Evolutionary conservation across 2,888 invertebrate species (phyloP).

Genomic region (Bombylius major): DNA sequence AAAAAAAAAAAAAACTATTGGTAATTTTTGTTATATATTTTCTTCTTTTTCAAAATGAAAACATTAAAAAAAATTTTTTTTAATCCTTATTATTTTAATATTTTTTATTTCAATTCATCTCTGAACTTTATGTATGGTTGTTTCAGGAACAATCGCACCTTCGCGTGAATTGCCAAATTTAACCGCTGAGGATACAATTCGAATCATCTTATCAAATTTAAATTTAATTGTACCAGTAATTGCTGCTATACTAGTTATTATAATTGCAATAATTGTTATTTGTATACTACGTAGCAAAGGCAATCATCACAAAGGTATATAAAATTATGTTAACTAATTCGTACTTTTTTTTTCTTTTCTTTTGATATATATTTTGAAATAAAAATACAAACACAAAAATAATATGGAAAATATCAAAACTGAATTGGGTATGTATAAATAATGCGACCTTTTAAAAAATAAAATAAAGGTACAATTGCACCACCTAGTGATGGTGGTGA

Average conservation of each 20-base stretch:
- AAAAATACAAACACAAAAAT: not conserved
- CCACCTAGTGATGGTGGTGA: slow-evolving; percentile 50
- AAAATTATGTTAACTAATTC: slow-evolving; percentile 26
- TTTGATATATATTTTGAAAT: slow-evolving; percentile 10
- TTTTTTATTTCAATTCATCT: slow-evolving; percentile 10
- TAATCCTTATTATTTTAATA: not conserved
- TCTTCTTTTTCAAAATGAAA: too few relatives aligned
- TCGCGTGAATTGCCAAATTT: slow-evolving; percentile 68
- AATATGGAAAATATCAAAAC: slow-evolving; percentile 1
- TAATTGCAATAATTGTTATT: slow-evolving; percentile 85
- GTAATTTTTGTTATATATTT: too few relatives aligned
- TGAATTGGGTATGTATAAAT: not conserved
- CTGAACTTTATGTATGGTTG: slow-evolving; percentile 30
- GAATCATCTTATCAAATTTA: slow-evolving; percentile 78
- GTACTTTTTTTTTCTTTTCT: slow-evolving; percentile 27
- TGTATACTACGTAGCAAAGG: slow-evolving; percentile 80
- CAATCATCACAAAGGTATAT: slow-evolving; percentile 72
- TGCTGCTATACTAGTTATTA: slow-evolving; percentile 81
- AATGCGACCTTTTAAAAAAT: not conserved
- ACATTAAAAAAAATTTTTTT: not conserved
- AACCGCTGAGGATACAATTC: slow-evolving; percentile 70
- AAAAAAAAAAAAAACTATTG: too few relatives aligned
- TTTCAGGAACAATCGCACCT: slow-evolving; percentile 93
- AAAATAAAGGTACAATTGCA: slow-evolving; percentile 59
- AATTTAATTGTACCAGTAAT: slow-evolving; percentile 90